Evolutionary conservation across 1,140 invertebrate genomes (phyloP).

Genomic region (Lithobius niger): DNA sequence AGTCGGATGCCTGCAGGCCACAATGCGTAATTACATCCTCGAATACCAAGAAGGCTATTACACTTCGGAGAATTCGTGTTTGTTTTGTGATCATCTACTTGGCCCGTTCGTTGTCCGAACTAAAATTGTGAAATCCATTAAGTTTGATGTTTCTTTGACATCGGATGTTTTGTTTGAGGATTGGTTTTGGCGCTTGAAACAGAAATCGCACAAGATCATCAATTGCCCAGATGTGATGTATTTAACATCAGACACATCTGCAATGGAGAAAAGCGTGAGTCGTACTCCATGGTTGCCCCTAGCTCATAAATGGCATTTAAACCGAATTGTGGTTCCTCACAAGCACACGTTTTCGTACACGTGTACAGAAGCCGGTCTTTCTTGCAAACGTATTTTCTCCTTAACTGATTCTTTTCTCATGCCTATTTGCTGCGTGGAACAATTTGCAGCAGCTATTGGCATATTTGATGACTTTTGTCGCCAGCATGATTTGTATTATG

Average conservation of each 20-base stretch:
- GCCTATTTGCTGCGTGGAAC: constrained; percentile 19
- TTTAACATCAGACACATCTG: constrained; percentile 9
- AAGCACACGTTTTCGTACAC: constrained; percentile 8
- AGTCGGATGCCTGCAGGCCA: constrained; percentile 24
- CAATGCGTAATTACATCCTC: constrained; percentile 22
- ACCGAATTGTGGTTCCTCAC: constrained; percentile 7
- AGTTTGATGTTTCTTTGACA: constrained; percentile 11
- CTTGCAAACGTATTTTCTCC: neutral
- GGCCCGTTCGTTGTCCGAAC: constrained; percentile 24
- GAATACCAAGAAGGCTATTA: constrained; percentile 23
- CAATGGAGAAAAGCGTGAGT: neutral
- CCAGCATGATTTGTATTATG: constrained; percentile 17
- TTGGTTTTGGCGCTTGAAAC: constrained; percentile 18
- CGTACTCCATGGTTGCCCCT: constrained; percentile 15
- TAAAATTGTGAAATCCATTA: constrained; percentile 15
- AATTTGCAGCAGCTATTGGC: constrained; percentile 8
- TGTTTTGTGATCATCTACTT: constrained; percentile 26
- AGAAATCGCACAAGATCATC: neutral
- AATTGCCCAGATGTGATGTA: constrained; percentile 1
- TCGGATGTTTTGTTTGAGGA: constrained; percentile 11
- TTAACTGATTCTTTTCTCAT: neutral
- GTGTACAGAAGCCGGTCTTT: neutral
- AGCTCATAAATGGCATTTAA: constrained; percentile 18
- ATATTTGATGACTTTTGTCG: constrained; percentile 7
- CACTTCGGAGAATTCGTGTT: constrained; percentile 24